Percentiles rank a stretch among this genome's conserved stretches.
Conservation (phyloP, 2,888 invertebrate genomes). For the Eutolmus rufibarbis region DNA sequence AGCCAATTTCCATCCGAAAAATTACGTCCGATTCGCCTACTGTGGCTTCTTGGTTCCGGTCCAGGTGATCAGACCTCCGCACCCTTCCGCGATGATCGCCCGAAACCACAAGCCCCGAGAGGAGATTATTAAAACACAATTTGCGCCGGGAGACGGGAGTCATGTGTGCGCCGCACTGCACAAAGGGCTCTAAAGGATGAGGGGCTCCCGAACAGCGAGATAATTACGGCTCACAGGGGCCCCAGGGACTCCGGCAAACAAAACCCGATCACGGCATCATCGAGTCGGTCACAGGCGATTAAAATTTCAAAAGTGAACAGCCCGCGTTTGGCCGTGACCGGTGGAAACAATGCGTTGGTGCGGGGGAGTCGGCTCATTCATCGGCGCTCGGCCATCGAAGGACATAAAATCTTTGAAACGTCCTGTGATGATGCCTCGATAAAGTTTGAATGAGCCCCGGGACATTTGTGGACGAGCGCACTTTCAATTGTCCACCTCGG, state of each 20-base stretch:
- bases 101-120: not conserved
- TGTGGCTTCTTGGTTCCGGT: constrained; percentile 26
- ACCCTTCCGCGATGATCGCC: not conserved
- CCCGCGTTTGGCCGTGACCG: not conserved
- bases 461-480: constrained; percentile 10
- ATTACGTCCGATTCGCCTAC: not conserved
- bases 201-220: not conserved
- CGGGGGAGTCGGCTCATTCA: not conserved
- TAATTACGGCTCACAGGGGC: not conserved
- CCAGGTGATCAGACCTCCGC: not conserved
- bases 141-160: not conserved
- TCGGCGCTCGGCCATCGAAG: not conserved
- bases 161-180: not conserved
- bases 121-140: constrained; percentile 20
- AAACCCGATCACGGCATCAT: constrained; percentile 2
- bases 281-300: constrained; percentile 17
- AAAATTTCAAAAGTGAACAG: constrained; percentile 20
- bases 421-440: constrained; percentile 13
- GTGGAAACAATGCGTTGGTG: not conserved
- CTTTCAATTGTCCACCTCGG: constrained; percentile 8
- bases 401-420: constrained; percentile 14
- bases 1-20: constrained; percentile 13
- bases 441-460: constrained; percentile 13
- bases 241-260: not conserved
- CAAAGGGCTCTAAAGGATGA: not conserved